These are phyloP conservation scores for Eulemur albifrons DNA, from an alignment of 2,797 vertebrate species.

Conservation along the genomic window DNA sequence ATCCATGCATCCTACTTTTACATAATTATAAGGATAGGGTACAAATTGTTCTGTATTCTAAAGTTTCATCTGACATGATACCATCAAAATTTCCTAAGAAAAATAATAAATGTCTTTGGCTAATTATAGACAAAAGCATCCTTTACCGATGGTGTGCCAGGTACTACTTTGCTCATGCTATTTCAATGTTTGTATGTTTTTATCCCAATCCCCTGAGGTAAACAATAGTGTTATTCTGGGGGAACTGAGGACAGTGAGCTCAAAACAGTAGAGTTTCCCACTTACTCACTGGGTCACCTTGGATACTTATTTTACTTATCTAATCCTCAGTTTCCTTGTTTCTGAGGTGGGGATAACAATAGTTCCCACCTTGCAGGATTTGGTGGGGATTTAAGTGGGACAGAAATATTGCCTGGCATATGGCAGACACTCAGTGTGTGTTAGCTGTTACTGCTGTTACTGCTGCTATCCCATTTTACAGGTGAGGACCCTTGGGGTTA, in stretches of 20 bases:
- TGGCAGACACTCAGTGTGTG: background rate
- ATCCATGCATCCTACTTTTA: background rate
- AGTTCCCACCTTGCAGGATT: background rate
- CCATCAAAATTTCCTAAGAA: background rate
- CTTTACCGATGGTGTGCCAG: background rate
- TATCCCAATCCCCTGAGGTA: background rate
- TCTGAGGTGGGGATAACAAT: background rate
- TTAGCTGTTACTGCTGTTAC: background rate
- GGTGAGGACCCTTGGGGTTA: background rate
- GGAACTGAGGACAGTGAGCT: background rate
- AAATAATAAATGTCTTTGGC: background rate
- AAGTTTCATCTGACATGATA: background rate
- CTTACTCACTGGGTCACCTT: background rate
- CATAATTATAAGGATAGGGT: background rate
- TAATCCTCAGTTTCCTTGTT: background rate
- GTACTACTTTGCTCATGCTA: background rate
- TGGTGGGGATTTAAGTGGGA: background rate
- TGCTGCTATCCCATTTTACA: background rate
- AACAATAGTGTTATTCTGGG: background rate
- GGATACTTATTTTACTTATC: background rate
- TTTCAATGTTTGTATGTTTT: background rate
- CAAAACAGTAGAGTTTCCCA: background rate
- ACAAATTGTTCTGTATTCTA: background rate
- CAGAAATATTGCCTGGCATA: background rate
- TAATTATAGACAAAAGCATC: background rate